These are phyloP conservation scores for Forficula auricularia DNA, from an alignment of 1,140 invertebrate species.

Conservation along the genomic window DNA sequence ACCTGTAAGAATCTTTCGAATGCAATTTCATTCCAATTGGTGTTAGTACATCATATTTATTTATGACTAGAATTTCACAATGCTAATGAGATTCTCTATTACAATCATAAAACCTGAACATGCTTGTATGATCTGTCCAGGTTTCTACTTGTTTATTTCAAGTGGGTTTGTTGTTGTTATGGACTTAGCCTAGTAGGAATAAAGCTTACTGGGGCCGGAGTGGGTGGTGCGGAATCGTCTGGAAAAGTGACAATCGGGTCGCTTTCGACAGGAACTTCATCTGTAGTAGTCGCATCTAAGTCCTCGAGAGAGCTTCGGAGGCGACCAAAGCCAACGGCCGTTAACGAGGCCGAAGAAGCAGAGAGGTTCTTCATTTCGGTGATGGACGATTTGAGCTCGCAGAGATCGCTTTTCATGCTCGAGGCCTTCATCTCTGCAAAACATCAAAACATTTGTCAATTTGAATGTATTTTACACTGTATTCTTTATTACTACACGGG, in stretches of 20 bases:
- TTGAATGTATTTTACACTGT: no score
- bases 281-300: slow-evolving; percentile 24
- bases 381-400: slow-evolving; percentile 55
- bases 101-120: no score
- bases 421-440: slow-evolving; percentile 42
- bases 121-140: no score
- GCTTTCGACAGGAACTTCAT: slow-evolving; percentile 8
- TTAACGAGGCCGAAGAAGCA: slow-evolving; percentile 28
- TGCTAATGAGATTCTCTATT: no score
- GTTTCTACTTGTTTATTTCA: no score
- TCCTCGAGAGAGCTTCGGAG: slow-evolving; percentile 45
- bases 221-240: slow-evolving; percentile 47
- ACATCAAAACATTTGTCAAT: slow-evolving; percentile 16
- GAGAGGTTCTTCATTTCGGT: slow-evolving; percentile 50
- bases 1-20: no score
- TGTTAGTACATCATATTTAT: no score
- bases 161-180: no score
- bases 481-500: no score
- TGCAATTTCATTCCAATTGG: no score
- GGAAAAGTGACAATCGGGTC: slow-evolving; percentile 62
- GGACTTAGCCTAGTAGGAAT: no score
- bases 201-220: slow-evolving; percentile 9
- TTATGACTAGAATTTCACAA: no score
- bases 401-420: slow-evolving; percentile 53
- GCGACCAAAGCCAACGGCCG: slow-evolving; percentile 29